Conservation (phyloP, 30 jellyfish, hydroid and myxozoan genomes). For the Mastigias papua region DNA sequence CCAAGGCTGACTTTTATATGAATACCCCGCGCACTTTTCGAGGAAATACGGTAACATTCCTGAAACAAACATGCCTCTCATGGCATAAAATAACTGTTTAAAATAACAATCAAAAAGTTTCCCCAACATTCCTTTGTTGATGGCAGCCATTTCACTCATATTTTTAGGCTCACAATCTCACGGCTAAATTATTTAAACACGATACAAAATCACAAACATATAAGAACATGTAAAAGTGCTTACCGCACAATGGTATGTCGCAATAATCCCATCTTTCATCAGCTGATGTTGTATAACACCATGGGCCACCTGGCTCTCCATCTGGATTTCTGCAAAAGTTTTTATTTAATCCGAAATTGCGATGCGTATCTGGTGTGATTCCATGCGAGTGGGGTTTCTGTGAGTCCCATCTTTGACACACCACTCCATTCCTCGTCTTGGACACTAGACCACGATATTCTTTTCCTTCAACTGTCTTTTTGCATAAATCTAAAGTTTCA, state of each 20-base stretch:
- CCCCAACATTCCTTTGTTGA: too few relatives aligned
- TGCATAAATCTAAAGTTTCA: background rate
- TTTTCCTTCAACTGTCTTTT: background rate
- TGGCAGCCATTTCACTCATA: too few relatives aligned
- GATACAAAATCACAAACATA: too few relatives aligned
- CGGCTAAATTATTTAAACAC: too few relatives aligned
- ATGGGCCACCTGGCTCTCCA: constrained; percentile 64
- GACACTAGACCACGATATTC: constrained; percentile 1
- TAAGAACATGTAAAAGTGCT: too few relatives aligned
- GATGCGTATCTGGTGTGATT: background rate
- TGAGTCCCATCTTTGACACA: constrained; percentile 37
- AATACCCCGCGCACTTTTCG: too few relatives aligned
- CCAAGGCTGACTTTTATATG: too few relatives aligned
- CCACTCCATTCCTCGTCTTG: constrained; percentile 4
- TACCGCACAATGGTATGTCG: constrained; percentile 32
- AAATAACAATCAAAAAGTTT: too few relatives aligned
- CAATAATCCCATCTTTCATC: constrained; percentile 46
- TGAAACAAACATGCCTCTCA: too few relatives aligned
- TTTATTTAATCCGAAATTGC: background rate
- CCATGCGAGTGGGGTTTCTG: constrained; percentile 2
- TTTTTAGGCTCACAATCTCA: too few relatives aligned
- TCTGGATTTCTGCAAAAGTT: constrained; percentile 69
- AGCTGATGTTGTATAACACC: constrained; percentile 52
- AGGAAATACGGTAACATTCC: too few relatives aligned
- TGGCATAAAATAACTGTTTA: too few relatives aligned